Evolutionary conservation across 2,888 invertebrate genomes (phyloP).

Genomic region (Pammene aurita): DNA sequence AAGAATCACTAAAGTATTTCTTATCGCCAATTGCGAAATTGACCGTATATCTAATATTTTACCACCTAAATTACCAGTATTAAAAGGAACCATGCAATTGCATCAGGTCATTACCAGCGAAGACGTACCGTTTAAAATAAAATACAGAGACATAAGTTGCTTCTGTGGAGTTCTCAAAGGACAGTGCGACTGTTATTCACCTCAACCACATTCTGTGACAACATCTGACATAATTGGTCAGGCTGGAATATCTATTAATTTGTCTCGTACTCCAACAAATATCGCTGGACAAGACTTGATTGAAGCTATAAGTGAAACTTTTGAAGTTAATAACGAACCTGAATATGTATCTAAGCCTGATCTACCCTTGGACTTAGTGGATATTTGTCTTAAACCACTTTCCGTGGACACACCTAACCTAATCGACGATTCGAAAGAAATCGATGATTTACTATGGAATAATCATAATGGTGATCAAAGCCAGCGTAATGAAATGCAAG

Average conservation of each 20-base stretch:
- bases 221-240: not conserved
- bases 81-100: not conserved
- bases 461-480: too few species aligned
- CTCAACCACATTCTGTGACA: slow-evolving; percentile 1
- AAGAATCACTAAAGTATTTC: slow-evolving; percentile 2
- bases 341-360: too few species aligned
- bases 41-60: slow-evolving; percentile 4
- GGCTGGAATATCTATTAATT: not conserved
- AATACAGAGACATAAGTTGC: slow-evolving; percentile 1
- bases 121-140: slow-evolving; percentile 4
- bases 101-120: not conserved
- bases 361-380: too few species aligned
- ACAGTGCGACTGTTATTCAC: not conserved
- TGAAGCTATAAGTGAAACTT: not conserved
- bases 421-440: too few species aligned
- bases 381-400: too few species aligned
- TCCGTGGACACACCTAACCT: too few species aligned
- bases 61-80: not conserved
- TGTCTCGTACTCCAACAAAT: not conserved
- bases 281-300: not conserved
- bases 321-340: not conserved
- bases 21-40: not conserved
- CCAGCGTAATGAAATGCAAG: too few species aligned
- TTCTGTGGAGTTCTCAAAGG: not conserved
- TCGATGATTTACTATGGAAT: too few species aligned